Percentiles rank a stretch among this genome's conserved stretches.
Evolutionary conservation across 2,888 invertebrate genomes (phyloP).

Genomic region (Apoda limacodes): DNA sequence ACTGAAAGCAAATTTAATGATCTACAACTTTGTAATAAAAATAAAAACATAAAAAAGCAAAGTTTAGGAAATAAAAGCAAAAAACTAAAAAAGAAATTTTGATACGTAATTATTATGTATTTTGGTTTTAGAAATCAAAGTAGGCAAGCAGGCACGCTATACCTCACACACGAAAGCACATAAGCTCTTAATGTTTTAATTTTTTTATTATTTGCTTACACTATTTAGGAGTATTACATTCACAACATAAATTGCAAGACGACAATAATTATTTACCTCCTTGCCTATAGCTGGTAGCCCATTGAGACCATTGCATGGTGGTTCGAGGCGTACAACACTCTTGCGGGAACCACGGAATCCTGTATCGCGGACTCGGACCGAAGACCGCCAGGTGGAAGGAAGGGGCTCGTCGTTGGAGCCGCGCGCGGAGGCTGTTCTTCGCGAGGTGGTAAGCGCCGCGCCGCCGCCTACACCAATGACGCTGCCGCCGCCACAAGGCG

Average conservation of each 20-base stretch:
- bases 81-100: too few species aligned
- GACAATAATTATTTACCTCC: conserved; percentile 67
- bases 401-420: conserved; percentile 53
- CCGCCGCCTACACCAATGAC: conserved; percentile 27
- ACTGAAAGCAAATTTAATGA: too few species aligned
- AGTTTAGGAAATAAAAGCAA: too few species aligned
- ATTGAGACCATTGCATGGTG: conserved; percentile 74
- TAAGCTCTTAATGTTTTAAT: too few species aligned
- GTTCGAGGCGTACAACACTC: conserved; percentile 73
- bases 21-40: too few species aligned
- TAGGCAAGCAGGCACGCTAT: too few species aligned
- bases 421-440: conserved; percentile 50
- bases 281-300: conserved; percentile 68
- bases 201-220: too few species aligned
- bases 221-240: too few species aligned
- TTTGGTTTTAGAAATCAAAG: too few species aligned
- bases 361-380: conserved; percentile 73
- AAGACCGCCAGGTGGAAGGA: conserved; percentile 72
- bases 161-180: too few species aligned
- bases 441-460: conserved; percentile 51
- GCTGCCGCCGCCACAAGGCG: conserved; percentile 30
- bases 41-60: too few species aligned
- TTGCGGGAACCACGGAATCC: conserved; percentile 73
- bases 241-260: conserved; percentile 44
- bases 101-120: too few species aligned